Base-by-base conservation (phyloP, 92 coral and sea anemone species). In the Montipora capitata region DNA sequence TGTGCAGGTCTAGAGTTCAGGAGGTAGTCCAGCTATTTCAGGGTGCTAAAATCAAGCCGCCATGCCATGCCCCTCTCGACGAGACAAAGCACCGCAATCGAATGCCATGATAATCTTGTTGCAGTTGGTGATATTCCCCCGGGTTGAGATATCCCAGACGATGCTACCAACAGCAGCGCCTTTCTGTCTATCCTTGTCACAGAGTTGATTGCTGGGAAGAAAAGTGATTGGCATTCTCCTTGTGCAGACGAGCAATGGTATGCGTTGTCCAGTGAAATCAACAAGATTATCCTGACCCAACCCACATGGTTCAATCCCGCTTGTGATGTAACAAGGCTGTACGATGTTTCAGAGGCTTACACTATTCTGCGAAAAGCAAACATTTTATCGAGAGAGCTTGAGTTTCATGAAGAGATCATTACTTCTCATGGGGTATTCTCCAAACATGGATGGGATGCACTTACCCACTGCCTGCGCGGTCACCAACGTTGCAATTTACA, bases 331-430 rank as follows among this genome's bases (percentile, higher is more conserved):
- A 64, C 13, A 61, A 72, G 48, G 61, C 40, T 73, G 72, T 84
- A 84, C 17, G 81, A 84, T 74, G 81, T 84, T n/a, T 59, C 71
- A 41, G 88, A 84, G 77, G 81, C 88, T 74, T 84, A 84, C 63
- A 9, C 74, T 42, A 73, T 84, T 61, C 44, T 84, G 73, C 70
- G 74, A 2, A 84, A 40, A 2, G 81, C 81, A 16, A 74, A 72
- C 42, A 56, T 84, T 57, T 39, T 63, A 76, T 66, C 43, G 20
- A 64, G 72, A 56, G 83, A 78, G 54, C 62, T 40, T 42, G 81
- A 72, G 1, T 49, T 84, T 38, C 15, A 3, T 5, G 88, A 84
- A 84, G 72, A 73, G 58, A 40, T 56, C 41, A 17, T 84, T 44
- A 16, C 81, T 59, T 44, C 67, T 68, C 35, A 67, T 45, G 40